Conservation (phyloP, 2,888 invertebrate genomes). For the Drosophila recens region DNA sequence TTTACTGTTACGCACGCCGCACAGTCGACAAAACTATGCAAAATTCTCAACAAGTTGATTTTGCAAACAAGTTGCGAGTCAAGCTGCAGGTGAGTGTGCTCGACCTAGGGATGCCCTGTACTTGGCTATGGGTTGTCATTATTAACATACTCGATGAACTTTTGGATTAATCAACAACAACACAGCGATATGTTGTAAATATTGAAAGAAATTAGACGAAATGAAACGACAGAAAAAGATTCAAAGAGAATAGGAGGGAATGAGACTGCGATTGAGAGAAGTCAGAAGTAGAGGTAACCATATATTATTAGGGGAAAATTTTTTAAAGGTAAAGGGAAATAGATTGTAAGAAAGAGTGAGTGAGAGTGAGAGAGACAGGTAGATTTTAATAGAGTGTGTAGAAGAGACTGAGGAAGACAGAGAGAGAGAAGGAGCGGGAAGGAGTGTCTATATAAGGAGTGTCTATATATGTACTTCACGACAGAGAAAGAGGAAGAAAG, state of each 20-base stretch:
- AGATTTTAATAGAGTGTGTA: not conserved
- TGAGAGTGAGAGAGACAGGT: not conserved
- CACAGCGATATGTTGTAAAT: too few relatives aligned
- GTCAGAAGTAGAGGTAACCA: not conserved
- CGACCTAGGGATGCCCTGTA: not conserved
- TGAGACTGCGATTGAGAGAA: not conserved
- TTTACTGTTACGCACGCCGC: slow-evolving; percentile 17
- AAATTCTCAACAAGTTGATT: slow-evolving; percentile 8
- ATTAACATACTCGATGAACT: too few relatives aligned
- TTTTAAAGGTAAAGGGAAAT: not conserved
- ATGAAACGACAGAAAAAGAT: too few relatives aligned
- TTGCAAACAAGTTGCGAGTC: not conserved
- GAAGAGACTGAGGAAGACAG: not conserved
- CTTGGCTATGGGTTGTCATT: not conserved
- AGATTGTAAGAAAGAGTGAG: not conserved
- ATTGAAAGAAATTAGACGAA: too few relatives aligned
- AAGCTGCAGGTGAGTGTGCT: not conserved
- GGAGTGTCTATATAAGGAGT: too few relatives aligned
- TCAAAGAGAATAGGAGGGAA: not conserved
- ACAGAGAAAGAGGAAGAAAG: too few relatives aligned
- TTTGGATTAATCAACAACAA: too few relatives aligned
- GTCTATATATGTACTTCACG: not conserved
- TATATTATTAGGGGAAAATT: not conserved
- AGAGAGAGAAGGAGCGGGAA: not conserved
- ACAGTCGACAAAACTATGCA: slow-evolving; percentile 34